Percentiles rank a stretch among this genome's conserved stretches.
Conservation (phyloP, 2,888 invertebrate species). For the Lypha dubia region DNA sequence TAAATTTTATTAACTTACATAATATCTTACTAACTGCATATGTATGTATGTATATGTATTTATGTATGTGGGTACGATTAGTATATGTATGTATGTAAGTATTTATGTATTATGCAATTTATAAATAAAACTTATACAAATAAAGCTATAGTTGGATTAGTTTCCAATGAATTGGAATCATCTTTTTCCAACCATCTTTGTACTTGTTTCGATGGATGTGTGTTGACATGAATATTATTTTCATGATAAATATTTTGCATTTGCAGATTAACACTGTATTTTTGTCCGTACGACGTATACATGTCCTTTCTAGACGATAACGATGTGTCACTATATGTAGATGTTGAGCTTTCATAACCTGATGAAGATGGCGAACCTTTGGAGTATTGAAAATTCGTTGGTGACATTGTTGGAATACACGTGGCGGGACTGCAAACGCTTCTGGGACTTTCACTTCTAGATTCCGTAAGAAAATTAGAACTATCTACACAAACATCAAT, state of each 20-base stretch:
- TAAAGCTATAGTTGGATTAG: slow-evolving; percentile 75
- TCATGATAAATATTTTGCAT: slow-evolving; percentile 85
- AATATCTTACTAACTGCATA: slow-evolving; percentile 8
- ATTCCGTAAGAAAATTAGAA: slow-evolving; percentile 77
- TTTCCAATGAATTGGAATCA: slow-evolving; percentile 65
- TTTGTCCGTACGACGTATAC: slow-evolving; percentile 70
- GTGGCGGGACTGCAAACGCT: slow-evolving; percentile 76
- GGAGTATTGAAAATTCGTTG: slow-evolving; percentile 83
- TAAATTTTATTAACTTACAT: slow-evolving; percentile 27
- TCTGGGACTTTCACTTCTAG: slow-evolving; percentile 71
- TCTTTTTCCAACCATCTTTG: slow-evolving; percentile 86
- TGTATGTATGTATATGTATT: neutral
- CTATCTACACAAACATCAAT: slow-evolving; percentile 79
- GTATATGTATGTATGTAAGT: neutral
- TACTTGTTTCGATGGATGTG: slow-evolving; percentile 82
- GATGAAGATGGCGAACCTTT: slow-evolving; percentile 82
- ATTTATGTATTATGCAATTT: neutral
- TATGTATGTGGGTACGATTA: neutral
- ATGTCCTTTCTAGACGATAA: slow-evolving; percentile 75
- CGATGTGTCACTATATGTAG: slow-evolving; percentile 82
- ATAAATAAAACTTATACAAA: slow-evolving; percentile 71
- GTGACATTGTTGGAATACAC: slow-evolving; percentile 77
- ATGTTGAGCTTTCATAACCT: slow-evolving; percentile 83
- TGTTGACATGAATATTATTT: slow-evolving; percentile 83
- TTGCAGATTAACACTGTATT: slow-evolving; percentile 85